Evolutionary conservation across 1,140 invertebrate species (phyloP).

Genomic region (Harpegnathos saltator): DNA sequence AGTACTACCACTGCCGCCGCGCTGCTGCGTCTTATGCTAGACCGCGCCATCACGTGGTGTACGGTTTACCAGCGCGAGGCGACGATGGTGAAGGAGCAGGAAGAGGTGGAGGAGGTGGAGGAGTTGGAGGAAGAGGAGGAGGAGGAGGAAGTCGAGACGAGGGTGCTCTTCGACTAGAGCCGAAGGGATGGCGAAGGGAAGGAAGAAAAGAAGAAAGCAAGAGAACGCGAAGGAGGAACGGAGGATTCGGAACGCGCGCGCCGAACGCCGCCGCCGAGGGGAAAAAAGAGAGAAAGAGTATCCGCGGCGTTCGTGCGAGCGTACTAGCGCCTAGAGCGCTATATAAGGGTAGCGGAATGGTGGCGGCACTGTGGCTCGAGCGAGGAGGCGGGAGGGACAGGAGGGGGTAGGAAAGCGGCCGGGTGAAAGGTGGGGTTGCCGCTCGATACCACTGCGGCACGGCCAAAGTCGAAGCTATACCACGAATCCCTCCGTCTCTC

Average conservation of each 20-base stretch:
- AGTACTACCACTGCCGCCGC: constrained; percentile 19
- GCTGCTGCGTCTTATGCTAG: too few species aligned
- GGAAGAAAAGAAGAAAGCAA: constrained; percentile 9
- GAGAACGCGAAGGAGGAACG: constrained; percentile 1
- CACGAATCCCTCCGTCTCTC: constrained; percentile 59
- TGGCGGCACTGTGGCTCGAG: constrained; percentile 65
- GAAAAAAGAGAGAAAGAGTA: constrained; percentile 31
- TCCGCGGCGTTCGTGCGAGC: constrained; percentile 68
- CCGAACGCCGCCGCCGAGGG: too few species aligned
- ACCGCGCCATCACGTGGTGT: constrained; percentile 39
- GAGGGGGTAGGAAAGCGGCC: constrained; percentile 50
- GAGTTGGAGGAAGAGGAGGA: background rate
- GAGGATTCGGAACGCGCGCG: background rate
- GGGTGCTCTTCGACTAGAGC: constrained; percentile 43
- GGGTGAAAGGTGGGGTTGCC: constrained; percentile 78
- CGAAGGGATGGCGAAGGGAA: constrained; percentile 23
- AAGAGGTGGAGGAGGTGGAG: background rate
- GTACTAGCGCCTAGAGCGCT: constrained; percentile 71
- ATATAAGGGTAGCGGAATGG: constrained; percentile 71
- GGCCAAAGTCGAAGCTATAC: constrained; percentile 83
- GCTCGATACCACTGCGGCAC: constrained; percentile 86
- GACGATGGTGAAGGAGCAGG: too few species aligned
- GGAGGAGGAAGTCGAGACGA: background rate
- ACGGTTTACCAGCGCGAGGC: constrained; percentile 32
- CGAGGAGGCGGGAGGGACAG: constrained; percentile 34